A percentile compares a stretch with the other conserved stretches of the same genome.
Conservation (phyloP, 2,113 vertebrate species). For the Macquaria australasica region DNA sequence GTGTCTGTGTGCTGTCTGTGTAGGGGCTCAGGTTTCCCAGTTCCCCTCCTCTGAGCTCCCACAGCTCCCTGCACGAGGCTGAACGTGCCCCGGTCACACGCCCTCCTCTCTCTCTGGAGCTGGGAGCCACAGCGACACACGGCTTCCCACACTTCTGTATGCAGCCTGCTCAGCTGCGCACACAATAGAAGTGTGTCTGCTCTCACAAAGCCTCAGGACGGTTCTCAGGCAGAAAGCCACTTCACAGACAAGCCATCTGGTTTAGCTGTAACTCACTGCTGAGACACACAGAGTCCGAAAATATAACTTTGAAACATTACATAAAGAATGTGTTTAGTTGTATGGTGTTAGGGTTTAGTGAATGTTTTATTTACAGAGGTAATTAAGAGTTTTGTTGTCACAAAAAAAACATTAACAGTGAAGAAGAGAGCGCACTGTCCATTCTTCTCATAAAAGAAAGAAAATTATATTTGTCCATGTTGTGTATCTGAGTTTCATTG, state of each 20-base stretch:
- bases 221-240: slow-evolving; percentile 73
- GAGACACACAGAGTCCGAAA: slow-evolving; percentile 5
- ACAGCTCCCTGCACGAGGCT: slow-evolving; percentile 54
- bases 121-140: slow-evolving; percentile 80
- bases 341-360: neutral
- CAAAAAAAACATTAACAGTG: neutral
- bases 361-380: neutral
- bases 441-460: neutral
- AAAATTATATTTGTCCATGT: neutral
- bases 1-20: slow-evolving; percentile 37
- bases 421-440: neutral
- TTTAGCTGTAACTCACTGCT: slow-evolving; percentile 37
- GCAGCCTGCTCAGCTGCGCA: slow-evolving; percentile 61
- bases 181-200: slow-evolving; percentile 82
- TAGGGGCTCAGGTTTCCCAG: slow-evolving; percentile 55
- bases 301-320: slow-evolving; percentile 2
- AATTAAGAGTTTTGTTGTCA: neutral
- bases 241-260: slow-evolving; percentile 74
- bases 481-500: neutral
- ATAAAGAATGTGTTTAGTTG: neutral
- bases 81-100: slow-evolving; percentile 73
- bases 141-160: slow-evolving; percentile 84
- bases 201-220: slow-evolving; percentile 61
- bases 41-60: slow-evolving; percentile 44
- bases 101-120: slow-evolving; percentile 70